Evolutionary conservation across 2,113 vertebrate genomes (phyloP).

Genomic region (Kryptolebias marmoratus): DNA sequence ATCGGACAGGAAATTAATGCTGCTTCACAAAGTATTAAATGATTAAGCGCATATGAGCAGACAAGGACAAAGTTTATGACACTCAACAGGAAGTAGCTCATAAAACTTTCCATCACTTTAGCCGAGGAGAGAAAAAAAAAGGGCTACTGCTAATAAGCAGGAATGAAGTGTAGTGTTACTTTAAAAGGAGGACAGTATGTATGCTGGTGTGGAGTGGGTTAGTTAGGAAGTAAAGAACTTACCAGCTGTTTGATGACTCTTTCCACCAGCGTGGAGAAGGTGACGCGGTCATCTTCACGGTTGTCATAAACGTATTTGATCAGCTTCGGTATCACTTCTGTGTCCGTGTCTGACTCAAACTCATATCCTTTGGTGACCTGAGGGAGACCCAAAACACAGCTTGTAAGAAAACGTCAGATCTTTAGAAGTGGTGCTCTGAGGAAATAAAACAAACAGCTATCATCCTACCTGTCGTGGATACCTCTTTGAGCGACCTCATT

Average conservation of each 20-base stretch:
- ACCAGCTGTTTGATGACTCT: constrained; percentile 95
- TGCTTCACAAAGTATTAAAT: constrained; percentile 6
- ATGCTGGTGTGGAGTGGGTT: constrained; percentile 1
- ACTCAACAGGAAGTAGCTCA: not conserved
- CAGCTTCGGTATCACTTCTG: constrained; percentile 95
- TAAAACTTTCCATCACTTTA: constrained; percentile 17
- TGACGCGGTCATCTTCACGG: constrained; percentile 84
- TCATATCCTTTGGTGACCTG: constrained; percentile 94
- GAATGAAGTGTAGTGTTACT: not conserved
- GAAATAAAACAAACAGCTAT: too few species aligned
- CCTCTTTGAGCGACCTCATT: too few species aligned
- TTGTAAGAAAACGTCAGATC: not conserved
- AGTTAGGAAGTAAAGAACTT: constrained; percentile 66
- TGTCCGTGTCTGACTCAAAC: constrained; percentile 97
- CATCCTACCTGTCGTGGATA: too few species aligned
- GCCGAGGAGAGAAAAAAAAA: not conserved
- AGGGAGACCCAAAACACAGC: not conserved
- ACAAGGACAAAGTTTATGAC: constrained; percentile 29
- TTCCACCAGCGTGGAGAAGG: constrained; percentile 92
- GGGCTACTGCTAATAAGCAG: not conserved
- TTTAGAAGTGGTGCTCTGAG: too few species aligned
- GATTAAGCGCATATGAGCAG: constrained; percentile 4
- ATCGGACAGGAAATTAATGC: constrained; percentile 31
- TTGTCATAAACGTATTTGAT: constrained; percentile 97
- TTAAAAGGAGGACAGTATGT: not conserved